Percentiles rank a stretch among this genome's conserved stretches.
phyloP scores from a whole-genome alignment of 1,140 invertebrate species.

The Schmidtea mediterranea region DNA sequence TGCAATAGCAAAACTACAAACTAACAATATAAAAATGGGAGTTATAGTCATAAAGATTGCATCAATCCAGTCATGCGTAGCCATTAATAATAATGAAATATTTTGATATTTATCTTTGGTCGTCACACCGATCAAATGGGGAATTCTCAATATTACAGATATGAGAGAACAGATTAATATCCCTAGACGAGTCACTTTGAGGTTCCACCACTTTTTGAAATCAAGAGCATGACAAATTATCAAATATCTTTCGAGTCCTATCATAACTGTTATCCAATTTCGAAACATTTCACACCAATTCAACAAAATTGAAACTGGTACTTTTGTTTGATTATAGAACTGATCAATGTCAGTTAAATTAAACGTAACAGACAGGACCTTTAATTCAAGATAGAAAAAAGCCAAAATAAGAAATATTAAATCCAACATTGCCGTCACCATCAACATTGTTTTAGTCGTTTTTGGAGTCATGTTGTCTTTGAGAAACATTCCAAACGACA shows the following conservation, averaged over 20 bases:
- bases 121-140: not conserved
- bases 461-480: conserved; percentile 2
- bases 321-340: no score
- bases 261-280: not conserved
- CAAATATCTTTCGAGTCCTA: conserved; percentile 3
- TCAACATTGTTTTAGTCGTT: not conserved
- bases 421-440: not conserved
- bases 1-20: no score
- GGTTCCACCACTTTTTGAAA: not conserved
- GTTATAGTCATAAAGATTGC: no score
- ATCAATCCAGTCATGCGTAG: no score
- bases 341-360: no score
- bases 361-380: not conserved
- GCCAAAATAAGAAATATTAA: not conserved
- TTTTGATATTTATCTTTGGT: no score
- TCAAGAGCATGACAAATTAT: not conserved
- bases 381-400: not conserved
- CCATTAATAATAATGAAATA: no score
- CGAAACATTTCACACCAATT: conserved; percentile 3
- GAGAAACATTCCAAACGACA: conserved; percentile 2
- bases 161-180: not conserved
- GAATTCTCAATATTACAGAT: not conserved
- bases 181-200: not conserved
- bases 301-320: not conserved
- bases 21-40: no score